Conservation (phyloP, 2,113 vertebrate species). For the Pelodiscus sinensis region DNA sequence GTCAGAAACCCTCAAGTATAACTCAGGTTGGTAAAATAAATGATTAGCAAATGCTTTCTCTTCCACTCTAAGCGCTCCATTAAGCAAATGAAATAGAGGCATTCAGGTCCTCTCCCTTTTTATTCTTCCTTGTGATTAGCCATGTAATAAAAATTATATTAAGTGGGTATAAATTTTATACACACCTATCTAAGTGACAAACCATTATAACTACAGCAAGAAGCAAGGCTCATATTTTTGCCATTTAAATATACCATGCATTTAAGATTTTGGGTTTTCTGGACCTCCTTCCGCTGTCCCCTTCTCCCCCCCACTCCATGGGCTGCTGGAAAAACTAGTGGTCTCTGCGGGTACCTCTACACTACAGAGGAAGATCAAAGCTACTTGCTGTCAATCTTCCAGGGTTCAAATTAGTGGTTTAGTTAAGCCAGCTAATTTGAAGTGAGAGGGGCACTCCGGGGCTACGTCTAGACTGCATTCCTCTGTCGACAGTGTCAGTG, state of each 20-base stretch:
- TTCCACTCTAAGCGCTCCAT: constrained; percentile 53
- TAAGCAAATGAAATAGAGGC: constrained; percentile 78
- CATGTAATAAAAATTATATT: constrained; percentile 72
- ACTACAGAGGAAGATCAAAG: no score
- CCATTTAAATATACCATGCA: not conserved
- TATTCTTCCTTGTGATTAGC: constrained; percentile 71
- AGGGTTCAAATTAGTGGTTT: no score
- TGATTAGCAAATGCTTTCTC: constrained; percentile 53
- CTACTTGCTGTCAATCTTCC: no score
- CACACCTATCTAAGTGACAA: constrained; percentile 58
- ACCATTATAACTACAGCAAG: constrained; percentile 38
- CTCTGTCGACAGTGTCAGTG: no score
- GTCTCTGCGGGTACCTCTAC: not conserved
- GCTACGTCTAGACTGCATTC: no score
- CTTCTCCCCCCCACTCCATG: no score
- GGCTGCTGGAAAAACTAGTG: not conserved
- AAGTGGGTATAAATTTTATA: constrained; percentile 71
- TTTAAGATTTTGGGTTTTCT: not conserved
- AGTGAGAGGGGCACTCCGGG: no score
- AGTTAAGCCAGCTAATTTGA: no score
- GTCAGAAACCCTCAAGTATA: constrained; percentile 31
- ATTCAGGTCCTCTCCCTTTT: constrained; percentile 58
- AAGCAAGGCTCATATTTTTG: constrained; percentile 50
- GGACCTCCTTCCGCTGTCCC: no score
- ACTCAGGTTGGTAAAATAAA: constrained; percentile 59